These are phyloP conservation scores for Drosophila subsilvestris DNA, from an alignment of 2,888 invertebrate species.

Conservation along the genomic window DNA sequence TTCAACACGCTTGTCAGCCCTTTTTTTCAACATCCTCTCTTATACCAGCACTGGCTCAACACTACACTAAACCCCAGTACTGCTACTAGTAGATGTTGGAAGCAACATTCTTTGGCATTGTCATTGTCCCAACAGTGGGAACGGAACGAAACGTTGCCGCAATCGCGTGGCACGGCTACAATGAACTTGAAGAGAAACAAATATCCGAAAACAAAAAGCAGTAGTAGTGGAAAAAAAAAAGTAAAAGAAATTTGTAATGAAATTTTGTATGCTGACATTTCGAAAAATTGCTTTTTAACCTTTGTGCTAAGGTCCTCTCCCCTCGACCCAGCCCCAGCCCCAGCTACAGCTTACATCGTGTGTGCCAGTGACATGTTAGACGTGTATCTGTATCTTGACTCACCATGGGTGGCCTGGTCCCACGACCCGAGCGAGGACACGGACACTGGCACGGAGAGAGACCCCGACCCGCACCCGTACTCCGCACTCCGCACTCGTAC, in stretches of 20 bases:
- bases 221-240: conserved; percentile 58
- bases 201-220: conserved; percentile 25
- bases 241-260: conserved; percentile 78
- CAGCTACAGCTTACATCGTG: conserved; percentile 43
- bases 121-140: neutral
- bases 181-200: conserved; percentile 12
- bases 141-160: neutral
- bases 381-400: conserved; percentile 67
- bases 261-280: conserved; percentile 78
- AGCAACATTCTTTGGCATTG: neutral
- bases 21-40: too few species aligned
- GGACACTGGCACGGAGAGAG: neutral
- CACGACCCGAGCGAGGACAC: conserved; percentile 16
- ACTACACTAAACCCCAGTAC: too few species aligned
- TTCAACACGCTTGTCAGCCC: too few species aligned
- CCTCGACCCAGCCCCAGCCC: conserved; percentile 20
- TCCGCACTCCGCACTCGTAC: conserved; percentile 25
- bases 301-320: conserved; percentile 50
- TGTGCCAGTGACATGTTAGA: conserved; percentile 75
- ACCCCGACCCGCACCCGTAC: conserved; percentile 9
- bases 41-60: too few species aligned
- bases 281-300: conserved; percentile 78
- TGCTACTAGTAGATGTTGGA: neutral
- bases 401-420: conserved; percentile 25
- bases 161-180: conserved; percentile 1